Evolutionary conservation across 2,113 vertebrate genomes (phyloP), one percentile per base, ranked within the genome.

Genomic region (Otolemur garnettii): DNA sequence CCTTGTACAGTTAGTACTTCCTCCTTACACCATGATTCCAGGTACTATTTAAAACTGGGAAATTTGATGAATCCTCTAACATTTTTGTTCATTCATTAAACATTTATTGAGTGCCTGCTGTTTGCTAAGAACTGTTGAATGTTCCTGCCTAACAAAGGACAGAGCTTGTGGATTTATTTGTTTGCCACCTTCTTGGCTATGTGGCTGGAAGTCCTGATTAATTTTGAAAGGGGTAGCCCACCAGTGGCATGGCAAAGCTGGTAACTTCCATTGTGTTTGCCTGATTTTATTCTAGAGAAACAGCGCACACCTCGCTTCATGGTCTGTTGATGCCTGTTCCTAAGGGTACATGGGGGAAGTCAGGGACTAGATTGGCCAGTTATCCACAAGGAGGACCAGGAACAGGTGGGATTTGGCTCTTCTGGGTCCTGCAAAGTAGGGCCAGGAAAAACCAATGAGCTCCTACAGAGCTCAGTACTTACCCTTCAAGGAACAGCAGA

Each of bases 161-260:
- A 0, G 1, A 7, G 72, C 78, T 68, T 15, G 18, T 12, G 45
- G 35, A 8, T 6, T 7, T 26, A 18, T n/a, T 15, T 4, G 0
- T n/a, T 35, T 62, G 24, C 57, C 60, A 80, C 45, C 68, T 79
- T 69, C 60, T 50, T n/a, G 71, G 35, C 60, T 35, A 10, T 0
- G 0, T 45, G 85, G 69, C 92, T n/a, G 2, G 15, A 77, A 77
- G 74, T 74, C 71, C 66, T 50, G n/a, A 24, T 50, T 84, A 28
- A 38, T 38, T 93, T 74, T 55, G 64, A 64, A 79, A 94, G 62
- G 18, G 9, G 66, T 7, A 45, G 35, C 45, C 28, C 30, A 33
- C 30, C 26, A n/a, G 53, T 14, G 57, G 5, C 60, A 15, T 85
- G 59, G 35, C 50, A 71, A 30, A 87, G 15, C 45, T 18, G 17